Percentiles rank a stretch among this genome's conserved stretches.
Evolutionary conservation across 2,888 invertebrate species (phyloP).

Genomic region (Dicyrtomina minuta): DNA sequence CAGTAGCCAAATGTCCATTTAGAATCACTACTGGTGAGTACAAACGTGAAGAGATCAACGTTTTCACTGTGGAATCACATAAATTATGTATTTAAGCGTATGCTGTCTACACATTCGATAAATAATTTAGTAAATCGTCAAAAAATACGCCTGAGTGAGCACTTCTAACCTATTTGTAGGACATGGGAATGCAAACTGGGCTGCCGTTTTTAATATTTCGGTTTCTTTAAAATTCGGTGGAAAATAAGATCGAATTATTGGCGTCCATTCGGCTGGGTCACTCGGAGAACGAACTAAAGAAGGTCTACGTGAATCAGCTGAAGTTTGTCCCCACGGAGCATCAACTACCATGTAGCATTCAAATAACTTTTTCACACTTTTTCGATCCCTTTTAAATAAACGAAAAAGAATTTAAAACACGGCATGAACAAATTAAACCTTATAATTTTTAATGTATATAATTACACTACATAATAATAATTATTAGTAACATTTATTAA

Average conservation of each 20-base stretch:
- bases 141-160: too few species aligned
- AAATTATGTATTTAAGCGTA: too few species aligned
- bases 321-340: conserved; percentile 40
- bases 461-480: neutral
- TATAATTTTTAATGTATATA: neutral
- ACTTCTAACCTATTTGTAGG: conserved; percentile 68
- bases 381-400: conserved; percentile 35
- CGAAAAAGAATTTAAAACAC: neutral
- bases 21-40: conserved; percentile 88
- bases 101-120: conserved; percentile 32
- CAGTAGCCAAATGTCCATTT: conserved; percentile 98
- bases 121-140: neutral
- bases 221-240: conserved; percentile 80
- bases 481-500: neutral
- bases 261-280: conserved; percentile 29
- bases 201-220: conserved; percentile 80
- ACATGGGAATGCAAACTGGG: conserved; percentile 89
- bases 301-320: neutral
- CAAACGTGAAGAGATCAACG: conserved; percentile 95
- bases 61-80: conserved; percentile 66
- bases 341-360: conserved; percentile 48
- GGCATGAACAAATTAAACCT: conserved; percentile 1
- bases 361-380: conserved; percentile 44
- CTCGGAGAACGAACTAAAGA: conserved; percentile 25
- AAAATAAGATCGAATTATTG: conserved; percentile 58